Percentiles rank a stretch among this genome's conserved stretches.
Conservation (phyloP, 92 coral and sea anemone species). For the Hydrozoanthus gracilis region DNA sequence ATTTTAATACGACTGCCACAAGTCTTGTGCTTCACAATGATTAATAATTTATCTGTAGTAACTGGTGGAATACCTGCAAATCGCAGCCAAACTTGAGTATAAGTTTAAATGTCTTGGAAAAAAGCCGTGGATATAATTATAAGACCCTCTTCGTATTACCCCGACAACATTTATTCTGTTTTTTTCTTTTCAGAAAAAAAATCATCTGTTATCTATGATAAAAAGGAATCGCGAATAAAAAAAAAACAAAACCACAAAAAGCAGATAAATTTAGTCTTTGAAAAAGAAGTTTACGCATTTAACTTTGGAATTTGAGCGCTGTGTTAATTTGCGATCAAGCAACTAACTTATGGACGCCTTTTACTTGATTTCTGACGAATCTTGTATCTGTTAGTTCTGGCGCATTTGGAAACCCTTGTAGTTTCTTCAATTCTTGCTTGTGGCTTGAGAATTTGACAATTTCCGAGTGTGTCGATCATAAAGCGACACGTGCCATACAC, state of each 20-base stretch:
- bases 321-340: not conserved
- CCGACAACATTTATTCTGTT: not conserved
- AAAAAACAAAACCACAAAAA: constrained; percentile 15
- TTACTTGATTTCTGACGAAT: constrained; percentile 18
- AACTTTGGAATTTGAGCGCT: constrained; percentile 5
- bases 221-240: constrained; percentile 28
- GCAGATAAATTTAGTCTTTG: not conserved
- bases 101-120: too few species aligned
- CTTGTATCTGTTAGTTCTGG: constrained; percentile 10
- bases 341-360: constrained; percentile 13
- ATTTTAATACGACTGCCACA: constrained; percentile 32
- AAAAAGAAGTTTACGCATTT: not conserved
- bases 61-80: constrained; percentile 40
- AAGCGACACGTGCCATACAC: constrained; percentile 74
- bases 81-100: not conserved
- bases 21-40: not conserved
- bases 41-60: constrained; percentile 35
- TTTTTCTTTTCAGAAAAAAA: not conserved
- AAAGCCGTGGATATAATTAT: too few species aligned
- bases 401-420: not conserved
- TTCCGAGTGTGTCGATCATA: constrained; percentile 65
- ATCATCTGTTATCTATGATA: not conserved
- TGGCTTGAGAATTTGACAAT: constrained; percentile 60
- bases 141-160: not conserved
- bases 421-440: constrained; percentile 35